Conservation (phyloP, 2,113 vertebrate species). For the Pongo pygmaeus region DNA sequence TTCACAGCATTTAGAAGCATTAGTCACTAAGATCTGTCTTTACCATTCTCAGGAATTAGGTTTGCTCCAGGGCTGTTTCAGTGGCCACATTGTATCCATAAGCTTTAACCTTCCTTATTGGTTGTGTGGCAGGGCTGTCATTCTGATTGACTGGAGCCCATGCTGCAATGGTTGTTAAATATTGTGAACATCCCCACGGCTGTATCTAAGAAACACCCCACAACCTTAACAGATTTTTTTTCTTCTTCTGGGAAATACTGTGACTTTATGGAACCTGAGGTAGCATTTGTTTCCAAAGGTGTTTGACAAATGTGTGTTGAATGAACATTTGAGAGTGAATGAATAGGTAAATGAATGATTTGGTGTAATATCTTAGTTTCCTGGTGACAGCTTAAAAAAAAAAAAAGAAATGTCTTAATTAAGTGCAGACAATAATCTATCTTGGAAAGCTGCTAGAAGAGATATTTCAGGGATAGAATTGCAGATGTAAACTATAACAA, state of each 20-base stretch:
- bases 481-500: not conserved
- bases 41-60: not conserved
- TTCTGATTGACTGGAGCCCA: not conserved
- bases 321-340: not conserved
- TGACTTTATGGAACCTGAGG: not conserved
- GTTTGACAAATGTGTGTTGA: not conserved
- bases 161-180: not conserved
- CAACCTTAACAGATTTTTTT: not conserved
- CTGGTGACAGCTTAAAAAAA: conserved; percentile 9
- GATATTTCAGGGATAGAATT: conserved; percentile 34
- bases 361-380: not conserved
- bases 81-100: not conserved
- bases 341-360: not conserved
- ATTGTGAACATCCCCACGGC: not conserved
- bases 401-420: conserved; percentile 9
- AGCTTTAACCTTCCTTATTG: not conserved
- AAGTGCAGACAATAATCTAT: not conserved
- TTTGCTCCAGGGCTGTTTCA: not conserved
- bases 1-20: not conserved
- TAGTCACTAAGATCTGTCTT: not conserved
- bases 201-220: not conserved
- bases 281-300: not conserved
- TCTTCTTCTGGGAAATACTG: not conserved
- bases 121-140: not conserved
- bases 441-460: not conserved